phyloP scores from a whole-genome alignment of 2,113 vertebrate species.

The Nicator chloris region DNA sequence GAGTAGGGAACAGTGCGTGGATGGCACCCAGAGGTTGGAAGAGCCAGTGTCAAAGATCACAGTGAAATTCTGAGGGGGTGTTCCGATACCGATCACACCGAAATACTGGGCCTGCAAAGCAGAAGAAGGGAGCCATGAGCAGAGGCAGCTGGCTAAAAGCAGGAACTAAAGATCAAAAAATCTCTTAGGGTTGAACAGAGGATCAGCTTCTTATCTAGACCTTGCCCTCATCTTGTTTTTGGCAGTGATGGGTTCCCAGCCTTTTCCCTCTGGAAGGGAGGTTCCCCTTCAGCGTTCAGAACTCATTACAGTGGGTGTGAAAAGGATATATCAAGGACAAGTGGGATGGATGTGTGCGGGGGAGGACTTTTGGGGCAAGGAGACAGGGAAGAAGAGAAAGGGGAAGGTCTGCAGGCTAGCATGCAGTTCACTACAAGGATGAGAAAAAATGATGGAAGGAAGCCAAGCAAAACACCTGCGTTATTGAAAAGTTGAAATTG shows the following conservation, averaged over 20 bases:
- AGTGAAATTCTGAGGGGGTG: slow-evolving; percentile 85
- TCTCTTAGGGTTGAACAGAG: not conserved
- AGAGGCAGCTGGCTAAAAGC: not conserved
- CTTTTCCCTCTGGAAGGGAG: not conserved
- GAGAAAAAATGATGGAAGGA: not conserved
- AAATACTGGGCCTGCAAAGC: slow-evolving; percentile 90
- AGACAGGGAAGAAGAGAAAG: not conserved
- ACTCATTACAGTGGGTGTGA: not conserved
- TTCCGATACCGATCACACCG: slow-evolving; percentile 85
- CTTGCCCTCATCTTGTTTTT: not conserved
- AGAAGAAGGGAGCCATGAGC: not conserved
- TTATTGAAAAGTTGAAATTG: slow-evolving; percentile 26
- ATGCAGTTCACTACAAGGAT: not conserved
- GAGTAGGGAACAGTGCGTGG: slow-evolving; percentile 79
- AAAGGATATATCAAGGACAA: not conserved
- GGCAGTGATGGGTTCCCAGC: not conserved
- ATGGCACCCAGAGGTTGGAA: slow-evolving; percentile 97
- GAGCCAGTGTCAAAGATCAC: slow-evolving; percentile 97
- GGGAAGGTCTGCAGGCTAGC: not conserved
- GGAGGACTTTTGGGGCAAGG: not conserved
- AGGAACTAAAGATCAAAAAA: not conserved
- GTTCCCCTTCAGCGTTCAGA: not conserved
- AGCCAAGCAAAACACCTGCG: not conserved
- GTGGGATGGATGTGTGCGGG: not conserved
- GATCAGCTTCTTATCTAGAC: not conserved